These are phyloP conservation scores for Tenebrio molitor DNA, from an alignment of 1,140 invertebrate genomes.

Conservation along the genomic window DNA sequence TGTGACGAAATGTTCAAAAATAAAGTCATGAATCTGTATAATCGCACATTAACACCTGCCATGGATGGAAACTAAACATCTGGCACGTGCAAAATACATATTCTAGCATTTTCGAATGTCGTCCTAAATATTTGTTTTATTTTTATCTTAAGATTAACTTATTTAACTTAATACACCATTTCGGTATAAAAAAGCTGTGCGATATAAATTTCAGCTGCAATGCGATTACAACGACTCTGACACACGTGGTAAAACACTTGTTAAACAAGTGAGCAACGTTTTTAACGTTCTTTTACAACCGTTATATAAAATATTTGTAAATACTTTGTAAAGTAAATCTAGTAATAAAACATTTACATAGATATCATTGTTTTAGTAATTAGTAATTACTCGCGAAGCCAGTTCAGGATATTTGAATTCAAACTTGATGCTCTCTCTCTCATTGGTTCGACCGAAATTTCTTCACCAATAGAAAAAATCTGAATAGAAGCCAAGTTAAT, in stretches of 20 bases:
- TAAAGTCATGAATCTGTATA: background rate
- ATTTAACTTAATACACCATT: too few relatives aligned
- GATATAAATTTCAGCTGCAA: too few relatives aligned
- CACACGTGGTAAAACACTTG: too few relatives aligned
- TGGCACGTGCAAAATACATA: background rate
- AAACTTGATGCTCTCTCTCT: too few relatives aligned
- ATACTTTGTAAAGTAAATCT: conserved; percentile 2
- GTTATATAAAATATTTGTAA: conserved; percentile 1
- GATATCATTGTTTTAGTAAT: background rate
- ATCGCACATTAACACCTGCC: background rate
- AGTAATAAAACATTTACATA: background rate
- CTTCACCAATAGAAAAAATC: background rate
- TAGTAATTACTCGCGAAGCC: background rate
- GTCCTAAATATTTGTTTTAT: background rate
- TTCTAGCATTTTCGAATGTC: background rate
- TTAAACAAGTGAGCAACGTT: too few relatives aligned
- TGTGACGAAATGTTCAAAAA: background rate
- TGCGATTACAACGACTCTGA: too few relatives aligned
- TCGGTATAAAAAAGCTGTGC: too few relatives aligned
- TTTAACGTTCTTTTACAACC: too few relatives aligned
- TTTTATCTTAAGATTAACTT: background rate
- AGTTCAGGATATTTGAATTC: background rate
- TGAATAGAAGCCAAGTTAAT: background rate
- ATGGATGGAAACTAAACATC: background rate
- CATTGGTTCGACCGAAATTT: too few relatives aligned